A percentile compares a stretch with the other conserved stretches of the same genome.
Conservation (phyloP, 2,113 vertebrate species). For the Malaclemys terrapin region DNA sequence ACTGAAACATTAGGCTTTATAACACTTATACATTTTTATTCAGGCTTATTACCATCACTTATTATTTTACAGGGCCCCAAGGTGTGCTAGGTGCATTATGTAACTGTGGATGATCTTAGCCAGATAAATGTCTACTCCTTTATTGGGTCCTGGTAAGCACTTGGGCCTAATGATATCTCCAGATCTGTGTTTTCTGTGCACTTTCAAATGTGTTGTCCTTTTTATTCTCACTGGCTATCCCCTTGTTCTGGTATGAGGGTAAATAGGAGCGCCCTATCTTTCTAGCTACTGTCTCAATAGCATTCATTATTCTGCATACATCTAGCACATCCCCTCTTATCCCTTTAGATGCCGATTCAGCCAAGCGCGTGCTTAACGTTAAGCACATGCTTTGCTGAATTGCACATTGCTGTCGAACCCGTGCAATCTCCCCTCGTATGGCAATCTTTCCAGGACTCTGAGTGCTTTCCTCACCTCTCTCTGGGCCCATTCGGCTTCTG, state of each 20-base stretch:
- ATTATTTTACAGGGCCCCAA: conserved; percentile 17
- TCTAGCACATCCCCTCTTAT: not conserved
- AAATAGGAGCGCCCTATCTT: not conserved
- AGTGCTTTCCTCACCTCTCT: not conserved
- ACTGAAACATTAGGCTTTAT: conserved; percentile 9
- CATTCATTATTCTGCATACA: not conserved
- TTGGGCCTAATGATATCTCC: not conserved
- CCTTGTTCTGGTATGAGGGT: not conserved
- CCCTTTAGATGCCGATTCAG: not conserved
- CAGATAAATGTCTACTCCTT: not conserved
- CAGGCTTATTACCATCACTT: not conserved
- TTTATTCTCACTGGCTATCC: not conserved
- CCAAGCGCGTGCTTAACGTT: not conserved
- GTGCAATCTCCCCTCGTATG: not conserved
- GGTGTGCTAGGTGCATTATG: rapidly evolving
- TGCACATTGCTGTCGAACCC: not conserved
- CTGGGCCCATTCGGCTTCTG: not conserved
- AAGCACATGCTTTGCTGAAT: not conserved
- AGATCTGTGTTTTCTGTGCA: not conserved
- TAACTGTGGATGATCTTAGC: not conserved
- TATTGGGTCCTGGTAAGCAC: not conserved
- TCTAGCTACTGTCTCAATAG: not conserved
- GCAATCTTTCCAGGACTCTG: not conserved
- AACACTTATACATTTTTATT: not conserved
- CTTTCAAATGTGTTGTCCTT: not conserved